Evolutionary conservation across 1,140 invertebrate genomes (phyloP), one percentile per base, ranked within the genome.

Genomic region (Doryteuthis pealeii): DNA sequence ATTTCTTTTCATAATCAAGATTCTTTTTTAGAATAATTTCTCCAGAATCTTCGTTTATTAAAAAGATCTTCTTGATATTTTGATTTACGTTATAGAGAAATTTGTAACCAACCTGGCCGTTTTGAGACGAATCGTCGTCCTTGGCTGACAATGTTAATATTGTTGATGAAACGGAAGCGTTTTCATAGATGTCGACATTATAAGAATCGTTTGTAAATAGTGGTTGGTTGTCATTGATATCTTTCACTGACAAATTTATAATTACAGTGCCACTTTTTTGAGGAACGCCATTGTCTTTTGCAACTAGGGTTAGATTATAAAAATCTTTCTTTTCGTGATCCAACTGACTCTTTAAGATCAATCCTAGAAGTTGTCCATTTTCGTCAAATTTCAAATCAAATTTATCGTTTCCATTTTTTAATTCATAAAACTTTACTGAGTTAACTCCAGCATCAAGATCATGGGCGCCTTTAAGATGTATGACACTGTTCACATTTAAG

Each of bases 191-290:
- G 15, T 92, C 91, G 80, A 96, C 96, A 66, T 92, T 91, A 84
- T 96, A 97, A 26, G 93, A 89, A 67, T 91, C 89, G 58, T 93
- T 90, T 1, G 91, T 91, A 85, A 97, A 96, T 14, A 92, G 88
- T 0, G 96, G 96, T 72, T 92, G 91, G 85, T 98, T 96, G 87
- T 98, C 96, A 85, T 99, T 98, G 79, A 93, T 92, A 83, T 98
- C 95, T 1, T 92, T 84, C 0, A 98, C 90, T 5, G 90, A 88
- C 3, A 98, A 90, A 28, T 90, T 89, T 4, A 97, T 90, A 54
- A 78, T 91, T 91, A 54, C 92, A 0, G 94, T 95, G 18, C 96
- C 96, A 2, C 95, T 97, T 88, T 96, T 91, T 81, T 96, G 73
- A 4, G 96, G 96, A 76, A 92, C 91, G 4, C 96, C 96, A 89